These are phyloP conservation scores for Dipodomys ordii DNA, from an alignment of 2,113 vertebrate genomes.

Conservation along the genomic window DNA sequence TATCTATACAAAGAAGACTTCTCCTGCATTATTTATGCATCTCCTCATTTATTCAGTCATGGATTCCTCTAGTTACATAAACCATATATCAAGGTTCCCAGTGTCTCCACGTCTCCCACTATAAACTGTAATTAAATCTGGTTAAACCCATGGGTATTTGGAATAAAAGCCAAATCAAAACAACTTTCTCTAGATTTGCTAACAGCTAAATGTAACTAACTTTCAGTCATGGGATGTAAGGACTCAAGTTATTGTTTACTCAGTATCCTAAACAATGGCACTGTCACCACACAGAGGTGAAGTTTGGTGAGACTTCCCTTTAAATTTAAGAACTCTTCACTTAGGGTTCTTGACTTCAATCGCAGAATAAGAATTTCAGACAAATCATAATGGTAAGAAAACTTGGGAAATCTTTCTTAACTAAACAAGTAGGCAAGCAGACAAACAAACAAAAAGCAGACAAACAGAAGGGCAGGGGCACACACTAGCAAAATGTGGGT, in stretches of 20 bases:
- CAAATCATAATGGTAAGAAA: too few relatives aligned
- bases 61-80: background rate
- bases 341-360: too few relatives aligned
- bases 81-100: background rate
- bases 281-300: too few relatives aligned
- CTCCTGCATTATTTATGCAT: background rate
- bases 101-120: background rate
- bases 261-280: background rate
- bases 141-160: background rate
- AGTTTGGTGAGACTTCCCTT: too few relatives aligned
- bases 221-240: background rate
- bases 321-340: too few relatives aligned
- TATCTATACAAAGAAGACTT: background rate
- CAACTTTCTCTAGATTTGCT: background rate
- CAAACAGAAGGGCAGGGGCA: too few relatives aligned
- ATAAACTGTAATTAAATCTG: background rate
- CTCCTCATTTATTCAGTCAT: background rate
- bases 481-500: too few relatives aligned
- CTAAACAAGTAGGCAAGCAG: too few relatives aligned
- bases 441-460: too few relatives aligned
- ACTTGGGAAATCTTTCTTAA: too few relatives aligned
- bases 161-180: background rate
- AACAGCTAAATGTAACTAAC: background rate
- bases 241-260: background rate
- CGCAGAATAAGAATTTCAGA: too few relatives aligned